phyloP scores from a whole-genome alignment of 2,113 vertebrate species.

The Pygoscelis adeliae region DNA sequence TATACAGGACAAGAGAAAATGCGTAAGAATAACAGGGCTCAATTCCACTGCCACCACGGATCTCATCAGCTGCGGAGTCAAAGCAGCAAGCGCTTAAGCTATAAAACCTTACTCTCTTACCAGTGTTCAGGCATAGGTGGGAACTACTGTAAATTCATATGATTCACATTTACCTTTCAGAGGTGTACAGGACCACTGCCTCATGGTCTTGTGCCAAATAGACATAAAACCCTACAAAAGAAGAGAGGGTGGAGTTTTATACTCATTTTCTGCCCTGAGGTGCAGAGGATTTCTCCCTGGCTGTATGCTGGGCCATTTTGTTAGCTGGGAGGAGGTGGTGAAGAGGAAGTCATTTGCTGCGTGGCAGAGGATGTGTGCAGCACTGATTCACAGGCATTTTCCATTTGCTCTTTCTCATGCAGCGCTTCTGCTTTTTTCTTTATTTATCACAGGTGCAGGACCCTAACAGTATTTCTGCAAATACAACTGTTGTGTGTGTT shows the following conservation, averaged over 20 bases:
- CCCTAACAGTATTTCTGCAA: background rate
- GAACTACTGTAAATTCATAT: background rate
- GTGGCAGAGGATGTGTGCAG: background rate
- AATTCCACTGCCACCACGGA: background rate
- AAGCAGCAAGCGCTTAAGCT: background rate
- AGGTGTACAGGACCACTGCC: background rate
- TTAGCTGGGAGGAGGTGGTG: background rate
- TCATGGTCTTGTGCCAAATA: background rate
- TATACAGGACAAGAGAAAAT: background rate
- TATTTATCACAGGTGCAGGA: background rate
- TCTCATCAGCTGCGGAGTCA: background rate
- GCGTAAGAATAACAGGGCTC: background rate
- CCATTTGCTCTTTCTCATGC: background rate
- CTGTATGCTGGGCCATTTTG: background rate
- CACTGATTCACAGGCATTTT: background rate
- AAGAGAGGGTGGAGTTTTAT: background rate
- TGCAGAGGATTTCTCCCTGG: background rate
- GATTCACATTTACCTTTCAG: background rate
- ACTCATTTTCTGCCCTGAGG: background rate
- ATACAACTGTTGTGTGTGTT: background rate
- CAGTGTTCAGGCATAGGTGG: background rate
- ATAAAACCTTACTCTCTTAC: background rate
- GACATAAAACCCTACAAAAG: background rate
- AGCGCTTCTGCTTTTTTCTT: background rate
- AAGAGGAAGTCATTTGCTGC: background rate